Evolutionary conservation across 2,113 vertebrate genomes (phyloP).

Genomic region (Hucho hucho): DNA sequence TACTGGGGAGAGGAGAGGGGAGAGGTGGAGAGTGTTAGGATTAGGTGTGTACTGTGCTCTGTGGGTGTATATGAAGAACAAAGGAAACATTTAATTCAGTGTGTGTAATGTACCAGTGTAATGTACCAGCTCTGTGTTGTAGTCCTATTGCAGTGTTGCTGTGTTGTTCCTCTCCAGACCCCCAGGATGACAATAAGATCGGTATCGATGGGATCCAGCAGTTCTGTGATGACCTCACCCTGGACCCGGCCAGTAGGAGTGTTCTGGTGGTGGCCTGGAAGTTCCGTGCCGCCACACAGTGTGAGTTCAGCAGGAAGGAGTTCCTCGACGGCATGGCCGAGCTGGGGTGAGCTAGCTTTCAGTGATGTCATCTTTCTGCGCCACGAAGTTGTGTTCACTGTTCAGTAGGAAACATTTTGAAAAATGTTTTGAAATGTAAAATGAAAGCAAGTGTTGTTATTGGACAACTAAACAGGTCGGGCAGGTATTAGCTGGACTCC

Average conservation of each 20-base stretch:
- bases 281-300: conserved; percentile 94
- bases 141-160: background rate
- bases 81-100: background rate
- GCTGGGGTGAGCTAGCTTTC: conserved; percentile 79
- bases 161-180: conserved; percentile 72
- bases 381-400: too few relatives aligned
- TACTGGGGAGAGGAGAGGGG: too few relatives aligned
- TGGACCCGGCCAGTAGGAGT: conserved; percentile 91
- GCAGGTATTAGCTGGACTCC: too few relatives aligned
- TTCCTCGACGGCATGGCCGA: conserved; percentile 95
- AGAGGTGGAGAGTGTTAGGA: background rate
- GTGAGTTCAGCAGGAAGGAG: conserved; percentile 95
- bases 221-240: conserved; percentile 91
- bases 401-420: too few relatives aligned
- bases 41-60: too few relatives aligned
- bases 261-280: conserved; percentile 95
- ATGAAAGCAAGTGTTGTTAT: background rate
- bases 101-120: background rate
- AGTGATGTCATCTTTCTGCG: background rate
- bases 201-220: conserved; percentile 94
- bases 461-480: too few relatives aligned
- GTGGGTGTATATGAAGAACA: too few relatives aligned
- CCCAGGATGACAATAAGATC: conserved; percentile 97
- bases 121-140: background rate
- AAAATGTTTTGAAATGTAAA: background rate